Evolutionary conservation across 2,113 vertebrate species (phyloP).

Genomic region (Anhinga anhinga): DNA sequence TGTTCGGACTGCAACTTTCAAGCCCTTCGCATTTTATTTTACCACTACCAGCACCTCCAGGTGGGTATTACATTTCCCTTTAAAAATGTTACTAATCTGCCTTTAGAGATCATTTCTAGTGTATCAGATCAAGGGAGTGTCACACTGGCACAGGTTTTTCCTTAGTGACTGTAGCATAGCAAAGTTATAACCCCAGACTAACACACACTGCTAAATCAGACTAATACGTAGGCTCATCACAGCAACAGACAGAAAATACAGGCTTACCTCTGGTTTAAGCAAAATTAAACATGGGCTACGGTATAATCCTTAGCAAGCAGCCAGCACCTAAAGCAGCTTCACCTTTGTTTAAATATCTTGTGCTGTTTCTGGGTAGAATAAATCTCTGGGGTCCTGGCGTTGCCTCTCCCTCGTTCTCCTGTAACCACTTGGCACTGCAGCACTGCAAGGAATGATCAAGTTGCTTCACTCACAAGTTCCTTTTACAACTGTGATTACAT

Average conservation of each 20-base stretch:
- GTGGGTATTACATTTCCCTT: neutral
- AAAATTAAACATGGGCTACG: conserved; percentile 22
- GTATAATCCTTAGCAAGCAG: conserved; percentile 18
- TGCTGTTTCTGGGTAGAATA: conserved; percentile 19
- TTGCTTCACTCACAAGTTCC: conserved; percentile 56
- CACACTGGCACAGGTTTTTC: neutral
- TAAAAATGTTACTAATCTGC: neutral
- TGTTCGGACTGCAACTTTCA: neutral
- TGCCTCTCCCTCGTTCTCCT: conserved; percentile 14
- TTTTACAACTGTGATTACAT: conserved; percentile 59
- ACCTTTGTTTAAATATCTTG: conserved; percentile 48
- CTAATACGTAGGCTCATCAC: neutral
- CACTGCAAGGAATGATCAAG: conserved; percentile 40
- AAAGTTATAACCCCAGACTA: neutral
- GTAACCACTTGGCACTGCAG: conserved; percentile 32
- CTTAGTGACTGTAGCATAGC: neutral
- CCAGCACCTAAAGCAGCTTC: conserved; percentile 1
- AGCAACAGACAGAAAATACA: neutral
- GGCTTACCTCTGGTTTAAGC: conserved; percentile 70
- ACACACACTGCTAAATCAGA: neutral
- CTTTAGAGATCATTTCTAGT: neutral
- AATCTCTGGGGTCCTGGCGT: neutral
- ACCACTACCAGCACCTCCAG: neutral
- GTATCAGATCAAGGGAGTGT: neutral
- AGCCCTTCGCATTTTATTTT: neutral